These are phyloP conservation scores for Sthenelais limicola DNA, from an alignment of 2,888 invertebrate genomes.

Conservation along the genomic window DNA sequence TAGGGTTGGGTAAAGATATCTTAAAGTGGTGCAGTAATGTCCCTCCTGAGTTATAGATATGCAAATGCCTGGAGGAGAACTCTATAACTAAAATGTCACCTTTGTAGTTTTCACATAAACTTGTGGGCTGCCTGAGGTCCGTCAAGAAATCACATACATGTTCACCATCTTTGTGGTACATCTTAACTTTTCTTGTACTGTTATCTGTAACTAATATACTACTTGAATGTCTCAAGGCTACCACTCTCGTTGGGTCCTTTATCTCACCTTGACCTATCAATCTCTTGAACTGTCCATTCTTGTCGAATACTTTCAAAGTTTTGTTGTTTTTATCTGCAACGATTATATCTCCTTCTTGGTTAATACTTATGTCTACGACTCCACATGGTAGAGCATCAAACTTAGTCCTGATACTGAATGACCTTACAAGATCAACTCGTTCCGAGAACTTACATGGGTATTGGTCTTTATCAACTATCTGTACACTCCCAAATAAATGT, in stretches of 20 bases:
- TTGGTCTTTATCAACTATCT: conserved; percentile 12
- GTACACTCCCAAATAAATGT: conserved; percentile 28
- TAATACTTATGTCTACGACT: conserved; percentile 47
- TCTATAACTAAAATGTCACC: conserved; percentile 45
- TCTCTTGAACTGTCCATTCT: conserved; percentile 39
- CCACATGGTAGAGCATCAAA: conserved; percentile 43
- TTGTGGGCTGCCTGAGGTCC: conserved; percentile 43
- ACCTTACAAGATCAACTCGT: conserved; percentile 3
- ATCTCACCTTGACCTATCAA: conserved; percentile 39
- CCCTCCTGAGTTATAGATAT: conserved; percentile 32
- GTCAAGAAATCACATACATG: conserved; percentile 29
- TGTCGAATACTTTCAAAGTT: conserved; percentile 45
- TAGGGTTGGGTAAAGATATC: conserved; percentile 41
- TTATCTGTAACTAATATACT: conserved; percentile 46
- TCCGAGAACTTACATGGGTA: conserved; percentile 12
- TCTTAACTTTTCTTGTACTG: conserved; percentile 8
- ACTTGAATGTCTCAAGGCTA: conserved; percentile 23
- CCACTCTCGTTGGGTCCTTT: conserved; percentile 44
- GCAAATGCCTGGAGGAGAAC: conserved; percentile 41
- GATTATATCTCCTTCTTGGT: conserved; percentile 16
- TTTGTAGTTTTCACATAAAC: conserved; percentile 40
- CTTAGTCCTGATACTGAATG: conserved; percentile 27
- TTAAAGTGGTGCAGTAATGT: conserved; percentile 24
- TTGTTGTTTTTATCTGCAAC: conserved; percentile 49
- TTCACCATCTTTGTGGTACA: conserved; percentile 40